Conservation (phyloP, 2,888 invertebrate species). For the Cryptus armator region DNA sequence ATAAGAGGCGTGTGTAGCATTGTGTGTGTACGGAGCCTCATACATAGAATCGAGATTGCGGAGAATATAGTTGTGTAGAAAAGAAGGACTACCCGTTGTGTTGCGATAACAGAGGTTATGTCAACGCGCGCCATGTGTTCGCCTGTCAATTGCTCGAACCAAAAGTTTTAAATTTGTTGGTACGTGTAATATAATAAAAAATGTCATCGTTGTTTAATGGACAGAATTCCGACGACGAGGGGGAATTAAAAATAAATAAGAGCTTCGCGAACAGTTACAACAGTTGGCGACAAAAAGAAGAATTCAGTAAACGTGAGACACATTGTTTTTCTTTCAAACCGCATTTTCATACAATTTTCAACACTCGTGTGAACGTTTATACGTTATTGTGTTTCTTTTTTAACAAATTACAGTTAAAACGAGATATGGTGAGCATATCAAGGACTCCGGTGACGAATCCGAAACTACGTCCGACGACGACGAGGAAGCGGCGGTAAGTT, state of each 20-base stretch:
- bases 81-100: too few species aligned
- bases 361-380: conserved; percentile 61
- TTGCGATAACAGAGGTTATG: conserved; percentile 45
- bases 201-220: conserved; percentile 72
- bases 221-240: conserved; percentile 79
- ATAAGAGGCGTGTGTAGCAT: too few species aligned
- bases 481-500: conserved; percentile 87
- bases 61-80: too few species aligned
- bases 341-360: background rate
- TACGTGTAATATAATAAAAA: background rate
- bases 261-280: conserved; percentile 95
- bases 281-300: conserved; percentile 94
- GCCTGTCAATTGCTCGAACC: background rate
- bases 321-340: conserved; percentile 7
- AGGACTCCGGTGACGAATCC: conserved; percentile 83
- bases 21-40: too few species aligned
- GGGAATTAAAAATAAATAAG: conserved; percentile 89
- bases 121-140: conserved; percentile 45
- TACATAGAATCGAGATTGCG: too few species aligned
- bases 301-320: conserved; percentile 92
- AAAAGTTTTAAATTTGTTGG: background rate
- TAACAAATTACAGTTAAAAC: conserved; percentile 88
- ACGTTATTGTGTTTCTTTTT: conserved; percentile 73
- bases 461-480: conserved; percentile 87
- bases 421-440: conserved; percentile 89